Base-by-base conservation (phyloP, 2,888 invertebrate genomes). In the Laothoe populi region DNA sequence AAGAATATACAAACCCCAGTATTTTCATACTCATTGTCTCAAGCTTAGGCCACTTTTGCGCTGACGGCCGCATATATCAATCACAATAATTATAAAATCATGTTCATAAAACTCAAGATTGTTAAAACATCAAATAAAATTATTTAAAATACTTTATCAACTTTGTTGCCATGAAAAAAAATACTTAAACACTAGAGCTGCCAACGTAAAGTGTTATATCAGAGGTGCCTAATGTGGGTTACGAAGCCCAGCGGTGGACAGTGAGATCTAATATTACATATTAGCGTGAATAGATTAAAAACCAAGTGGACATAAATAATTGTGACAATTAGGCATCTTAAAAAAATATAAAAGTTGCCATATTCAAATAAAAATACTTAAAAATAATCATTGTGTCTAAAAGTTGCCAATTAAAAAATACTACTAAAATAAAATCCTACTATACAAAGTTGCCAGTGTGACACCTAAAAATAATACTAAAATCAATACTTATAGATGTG, bases 401-500 rank as follows among this genome's bases (percentile, higher is more conserved):
- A 13, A 11, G 53, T 35, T 53, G 53, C 53, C 35, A 19, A 31
- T 2, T 16, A 35, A 53, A 73, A 67, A 67, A 63, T 66, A 61
- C 45, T 49, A 46, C 31, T 67, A 64, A 64, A 26, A 60, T 66
- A 65, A 62, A 65, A 61, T 45, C 44, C 64, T 70, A 70, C 66
- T 63, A 70, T 67, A 71, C 68, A 71, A 44, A 69, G 70, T 69
- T 74, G 72, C 72, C 73, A 72, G 66, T 24, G 26, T 65, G 38
- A 63, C 60, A 60, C 64, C 60, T 60, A 38, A 61, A 68, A 70
- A 65, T 59, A 62, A 60, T 35, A 38, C 62, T 49, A 40, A 38
- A 31, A 24, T 10, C 42, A 64, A 57, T 57, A 59, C 48, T 60
- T 24, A 59, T 57, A 60, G 48, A 62, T 53, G 48, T 53, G 45